phyloP scores from a whole-genome alignment of 2,888 invertebrate genomes.

The Thecocarcelia acutangulata region DNA sequence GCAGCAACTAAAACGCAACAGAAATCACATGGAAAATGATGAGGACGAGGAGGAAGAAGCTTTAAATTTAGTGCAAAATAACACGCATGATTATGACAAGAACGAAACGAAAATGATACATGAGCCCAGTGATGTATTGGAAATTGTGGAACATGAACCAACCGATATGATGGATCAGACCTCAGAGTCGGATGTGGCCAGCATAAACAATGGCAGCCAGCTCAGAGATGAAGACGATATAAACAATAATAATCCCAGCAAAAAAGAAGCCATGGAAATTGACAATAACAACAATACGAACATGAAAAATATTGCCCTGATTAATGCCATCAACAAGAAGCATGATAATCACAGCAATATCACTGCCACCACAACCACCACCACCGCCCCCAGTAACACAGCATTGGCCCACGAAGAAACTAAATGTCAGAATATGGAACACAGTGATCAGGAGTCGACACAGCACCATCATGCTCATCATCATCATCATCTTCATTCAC shows the following conservation, averaged over 20 bases:
- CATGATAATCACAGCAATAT: slow-evolving; percentile 37
- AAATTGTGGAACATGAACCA: slow-evolving; percentile 54
- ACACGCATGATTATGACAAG: slow-evolving; percentile 61
- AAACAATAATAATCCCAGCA: slow-evolving; percentile 59
- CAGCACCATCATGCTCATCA: slow-evolving; percentile 54
- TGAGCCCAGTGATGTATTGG: slow-evolving; percentile 52
- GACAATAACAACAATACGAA: slow-evolving; percentile 71
- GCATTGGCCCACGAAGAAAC: slow-evolving; percentile 64
- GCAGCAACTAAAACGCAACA: slow-evolving; percentile 43
- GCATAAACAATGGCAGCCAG: slow-evolving; percentile 53
- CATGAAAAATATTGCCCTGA: slow-evolving; percentile 71
- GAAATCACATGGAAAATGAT: slow-evolving; percentile 30
- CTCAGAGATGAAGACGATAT: slow-evolving; percentile 62
- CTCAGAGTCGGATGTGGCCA: slow-evolving; percentile 64
- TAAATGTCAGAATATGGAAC: slow-evolving; percentile 43
- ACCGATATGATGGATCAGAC: slow-evolving; percentile 61
- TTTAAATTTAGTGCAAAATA: slow-evolving; percentile 79
- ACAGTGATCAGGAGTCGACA: slow-evolving; percentile 23
- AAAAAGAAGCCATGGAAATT: slow-evolving; percentile 60
- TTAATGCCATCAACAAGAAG: slow-evolving; percentile 71
- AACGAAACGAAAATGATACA: slow-evolving; percentile 43
- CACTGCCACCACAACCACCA: slow-evolving; percentile 38
- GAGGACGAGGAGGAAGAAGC: slow-evolving; percentile 77
- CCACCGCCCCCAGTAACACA: slow-evolving; percentile 4
- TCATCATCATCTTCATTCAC: slow-evolving; percentile 10